phyloP scores from a whole-genome alignment of 2,797 vertebrate species.

The Gallirallus australis region DNA sequence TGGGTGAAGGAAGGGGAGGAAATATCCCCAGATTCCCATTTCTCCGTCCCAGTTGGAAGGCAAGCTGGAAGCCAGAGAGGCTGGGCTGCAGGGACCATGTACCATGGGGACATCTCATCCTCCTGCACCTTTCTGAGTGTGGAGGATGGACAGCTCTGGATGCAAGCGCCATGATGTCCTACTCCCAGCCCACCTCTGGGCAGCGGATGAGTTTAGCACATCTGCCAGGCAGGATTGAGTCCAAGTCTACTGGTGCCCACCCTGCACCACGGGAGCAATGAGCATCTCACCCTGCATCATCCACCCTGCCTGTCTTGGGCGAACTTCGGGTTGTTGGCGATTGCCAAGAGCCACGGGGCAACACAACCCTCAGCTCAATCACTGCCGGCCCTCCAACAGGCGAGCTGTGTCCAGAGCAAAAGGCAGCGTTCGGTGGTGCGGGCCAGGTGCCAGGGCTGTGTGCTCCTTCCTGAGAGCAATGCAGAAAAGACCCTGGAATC shows the following conservation, averaged over 20 bases:
- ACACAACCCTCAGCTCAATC: rapidly evolving
- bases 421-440: background rate
- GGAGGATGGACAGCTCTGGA: background rate
- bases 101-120: rapidly evolving
- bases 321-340: background rate
- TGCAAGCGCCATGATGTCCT: background rate
- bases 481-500: conserved; percentile 48
- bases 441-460: background rate
- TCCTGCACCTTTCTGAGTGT: background rate
- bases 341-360: background rate
- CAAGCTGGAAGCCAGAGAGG: background rate
- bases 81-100: background rate
- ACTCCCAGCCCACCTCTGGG: background rate
- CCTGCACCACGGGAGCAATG: rapidly evolving
- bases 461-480: background rate
- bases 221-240: background rate
- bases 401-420: rapidly evolving
- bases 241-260: rapidly evolving
- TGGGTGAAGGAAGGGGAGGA: background rate
- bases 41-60: background rate
- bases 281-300: background rate
- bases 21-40: background rate
- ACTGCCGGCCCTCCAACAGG: rapidly evolving
- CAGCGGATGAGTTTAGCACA: rapidly evolving
- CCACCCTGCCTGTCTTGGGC: background rate